Base-by-base conservation (phyloP, 2,113 vertebrate genomes). In the Rhynchopsitta pachyrhyncha region DNA sequence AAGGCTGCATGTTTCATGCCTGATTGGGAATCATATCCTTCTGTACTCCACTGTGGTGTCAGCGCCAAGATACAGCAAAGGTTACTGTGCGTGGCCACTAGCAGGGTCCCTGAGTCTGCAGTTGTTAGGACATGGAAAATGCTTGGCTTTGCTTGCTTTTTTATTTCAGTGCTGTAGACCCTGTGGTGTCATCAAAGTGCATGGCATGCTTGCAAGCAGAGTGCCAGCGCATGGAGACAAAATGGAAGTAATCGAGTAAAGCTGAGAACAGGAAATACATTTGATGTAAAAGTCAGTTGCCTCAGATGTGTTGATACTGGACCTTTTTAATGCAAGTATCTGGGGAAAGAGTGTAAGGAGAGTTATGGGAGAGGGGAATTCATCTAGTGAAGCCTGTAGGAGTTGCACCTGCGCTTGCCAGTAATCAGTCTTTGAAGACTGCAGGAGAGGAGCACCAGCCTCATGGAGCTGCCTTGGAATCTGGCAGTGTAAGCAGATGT, bases 111-210 rank as follows among this genome's bases (percentile, higher is more conserved):
- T 11, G 33, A 29, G 17, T 29, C n/a, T 3, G 6, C 3, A 1
- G 3, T 23, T 47, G 16, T 27, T 64, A 2, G 1, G 42, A 24
- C 12, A 27, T n/a, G 25, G 10, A 55, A 57, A 55, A 33, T 12
- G 3, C 18, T 55, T 0, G 0, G 19, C 59, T 92, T 41, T 59
- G 6, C 24, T 70, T 4, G 1, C 27, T 35, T 6, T 39, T 57
- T 44, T 23, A 8, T 49, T 59, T 55, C 3, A 3, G 28, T 49
- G 35, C 52, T 62, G 28, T 11, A 11, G 47, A 71, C 25, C 28
- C 35, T 1, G 4, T 22, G 5, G 47, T 49, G 41, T 7, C 50
- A 53, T 35, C 39, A 8, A 20, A 84, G 57, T 0, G 11, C 19
- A 29, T 15, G 44, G 22, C 3, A 0, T 3, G 3, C 46, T 70